Base-by-base conservation (phyloP, 2,888 invertebrate genomes). In the Eremobia ochroleuca region DNA sequence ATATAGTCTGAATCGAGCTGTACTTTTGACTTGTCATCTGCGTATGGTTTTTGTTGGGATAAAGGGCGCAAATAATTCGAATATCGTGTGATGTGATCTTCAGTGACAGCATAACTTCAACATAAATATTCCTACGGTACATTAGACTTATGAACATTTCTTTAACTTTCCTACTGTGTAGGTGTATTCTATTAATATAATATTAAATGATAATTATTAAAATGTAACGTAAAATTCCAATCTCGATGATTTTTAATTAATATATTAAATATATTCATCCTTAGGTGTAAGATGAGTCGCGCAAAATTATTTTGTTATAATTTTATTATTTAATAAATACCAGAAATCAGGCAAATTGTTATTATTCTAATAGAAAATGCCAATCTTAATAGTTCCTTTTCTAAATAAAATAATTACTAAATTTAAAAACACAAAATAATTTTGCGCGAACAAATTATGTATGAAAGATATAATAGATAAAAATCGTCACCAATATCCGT, bases 111-210 rank as follows among this genome's bases (percentile, higher is more conserved):
- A 73, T 66, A 69, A 75, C 62, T 80, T 65, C 49, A 76, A 82
- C 71, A 77, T 78, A 77, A 85, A 85, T 85, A 82, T 83, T 88
- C 84, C 81, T 87, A 85, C 74, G 72, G 65, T 83, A 83, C 74
- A 68, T 83, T 85, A 87, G 81, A 82, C 34, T 88, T 84, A 83
- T 69, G 76, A 89, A 89, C 83, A 88, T 73, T 88, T 87, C 90
- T 91, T 90, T 86, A 77, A 89, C 88, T 92, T 91, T 92, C 93
- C 94, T 93, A 94, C 94, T 92, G 90, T 94, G 93, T 94, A 94
- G 94, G 94, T 90, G 76, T 87, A 88, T 86, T 87, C 83, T 90
- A 88, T 84, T 82, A 79, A 74, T 75, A 81, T 82, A 87, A 82
- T 81, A 81, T 80, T 88, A 79, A 86, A 82, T 88, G 62, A 85